Evolutionary conservation across 2,113 vertebrate species (phyloP).

Genomic region (Osmerus mordax): DNA sequence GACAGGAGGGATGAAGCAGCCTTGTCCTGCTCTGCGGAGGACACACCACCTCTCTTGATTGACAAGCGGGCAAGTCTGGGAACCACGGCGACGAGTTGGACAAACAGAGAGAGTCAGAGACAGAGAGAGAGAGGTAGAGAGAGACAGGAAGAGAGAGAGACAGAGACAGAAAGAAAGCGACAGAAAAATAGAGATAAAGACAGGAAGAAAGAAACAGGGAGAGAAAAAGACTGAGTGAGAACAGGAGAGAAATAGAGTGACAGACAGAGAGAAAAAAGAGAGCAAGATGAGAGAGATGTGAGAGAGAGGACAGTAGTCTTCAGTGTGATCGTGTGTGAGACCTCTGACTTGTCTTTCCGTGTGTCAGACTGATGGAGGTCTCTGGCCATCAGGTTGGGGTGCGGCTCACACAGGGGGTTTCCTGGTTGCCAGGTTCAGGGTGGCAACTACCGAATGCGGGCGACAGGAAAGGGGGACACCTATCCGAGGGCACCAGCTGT

Average conservation of each 20-base stretch:
- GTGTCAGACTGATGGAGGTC: not conserved
- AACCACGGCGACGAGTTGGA: slow-evolving; percentile 53
- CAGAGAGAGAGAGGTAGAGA: slow-evolving; percentile 1
- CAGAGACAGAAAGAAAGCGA: not conserved
- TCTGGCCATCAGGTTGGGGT: not conserved
- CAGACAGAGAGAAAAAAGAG: not conserved
- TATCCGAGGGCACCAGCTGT: slow-evolving; percentile 70
- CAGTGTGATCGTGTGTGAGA: not conserved
- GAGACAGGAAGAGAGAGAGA: not conserved
- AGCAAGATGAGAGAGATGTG: not conserved
- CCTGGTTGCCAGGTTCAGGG: slow-evolving; percentile 48
- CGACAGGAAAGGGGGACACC: slow-evolving; percentile 64
- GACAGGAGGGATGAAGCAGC: slow-evolving; percentile 67
- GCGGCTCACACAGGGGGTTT: not conserved
- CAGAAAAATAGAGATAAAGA: not conserved
- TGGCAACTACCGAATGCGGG: slow-evolving; percentile 55
- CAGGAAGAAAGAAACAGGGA: not conserved
- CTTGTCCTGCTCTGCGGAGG: slow-evolving; percentile 65
- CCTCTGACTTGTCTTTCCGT: not conserved
- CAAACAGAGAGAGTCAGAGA: slow-evolving; percentile 42
- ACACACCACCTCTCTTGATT: slow-evolving; percentile 62
- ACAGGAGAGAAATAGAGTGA: not conserved
- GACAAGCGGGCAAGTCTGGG: slow-evolving; percentile 62
- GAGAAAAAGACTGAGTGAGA: not conserved
- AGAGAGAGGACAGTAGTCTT: not conserved